These are phyloP conservation scores for Dasypogon diadema DNA, from an alignment of 2,888 invertebrate species.

Conservation along the genomic window DNA sequence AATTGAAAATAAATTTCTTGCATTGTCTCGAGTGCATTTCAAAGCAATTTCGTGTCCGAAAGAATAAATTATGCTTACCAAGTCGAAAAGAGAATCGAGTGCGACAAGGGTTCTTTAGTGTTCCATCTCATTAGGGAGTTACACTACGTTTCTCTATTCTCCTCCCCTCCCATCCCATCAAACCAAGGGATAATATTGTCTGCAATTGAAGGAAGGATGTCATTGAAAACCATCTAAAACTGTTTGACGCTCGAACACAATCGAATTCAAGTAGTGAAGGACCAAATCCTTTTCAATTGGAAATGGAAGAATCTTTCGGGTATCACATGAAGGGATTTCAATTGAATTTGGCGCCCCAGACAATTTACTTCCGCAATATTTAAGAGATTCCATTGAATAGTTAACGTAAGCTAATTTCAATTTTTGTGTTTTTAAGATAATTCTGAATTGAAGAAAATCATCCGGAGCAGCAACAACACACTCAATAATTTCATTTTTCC, in stretches of 20 bases:
- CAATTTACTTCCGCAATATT: neutral
- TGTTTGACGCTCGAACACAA: conserved; percentile 38
- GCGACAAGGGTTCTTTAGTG: neutral
- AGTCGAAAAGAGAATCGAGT: conserved; percentile 38
- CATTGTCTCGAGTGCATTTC: conserved; percentile 36
- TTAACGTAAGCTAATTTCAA: too few species aligned
- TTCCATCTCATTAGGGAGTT: conserved; percentile 11
- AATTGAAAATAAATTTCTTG: conserved; percentile 9
- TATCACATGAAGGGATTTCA: conserved; percentile 24
- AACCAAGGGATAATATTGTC: conserved; percentile 10
- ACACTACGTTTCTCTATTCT: neutral
- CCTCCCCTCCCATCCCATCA: neutral
- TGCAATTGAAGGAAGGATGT: conserved; percentile 25
- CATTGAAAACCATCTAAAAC: conserved; percentile 26
- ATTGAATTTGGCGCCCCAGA: conserved; percentile 35
- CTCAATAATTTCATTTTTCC: too few species aligned
- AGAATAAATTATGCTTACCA: conserved; percentile 27
- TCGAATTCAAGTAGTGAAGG: neutral
- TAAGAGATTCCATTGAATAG: neutral
- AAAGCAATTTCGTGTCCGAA: conserved; percentile 10
- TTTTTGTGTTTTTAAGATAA: too few species aligned
- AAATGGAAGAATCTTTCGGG: conserved; percentile 12
- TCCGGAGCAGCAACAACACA: too few species aligned
- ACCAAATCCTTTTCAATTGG: conserved; percentile 22
- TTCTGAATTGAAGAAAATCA: too few species aligned